Base-by-base conservation (phyloP, 2,888 invertebrate species). In the Cyaniris semiargus region DNA sequence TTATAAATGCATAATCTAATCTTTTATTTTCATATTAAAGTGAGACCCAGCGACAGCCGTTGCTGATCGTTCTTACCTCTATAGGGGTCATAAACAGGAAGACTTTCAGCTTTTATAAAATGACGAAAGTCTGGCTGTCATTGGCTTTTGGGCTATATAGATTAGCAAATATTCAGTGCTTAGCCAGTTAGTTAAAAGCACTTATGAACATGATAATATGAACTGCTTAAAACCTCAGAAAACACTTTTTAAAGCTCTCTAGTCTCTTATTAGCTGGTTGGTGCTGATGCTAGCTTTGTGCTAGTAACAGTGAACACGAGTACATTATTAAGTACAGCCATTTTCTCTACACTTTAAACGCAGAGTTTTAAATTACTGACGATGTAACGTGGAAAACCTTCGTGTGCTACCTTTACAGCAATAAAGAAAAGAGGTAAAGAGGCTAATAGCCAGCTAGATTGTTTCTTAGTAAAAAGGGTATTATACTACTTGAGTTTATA, bases 281-380 rank as follows among this genome's bases (percentile, higher is more conserved):
- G n/a, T 27, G 60, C 23, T 66, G 5, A 27, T 66, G 60, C 3
- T 4, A 3, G 4, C 23, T 66, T 10, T 8, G 23, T 21, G 27
- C 60, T 66, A 66, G 66, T 27, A 13, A 15, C 60, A 18, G 2
- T 18, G 15, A 66, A 66, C 18, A 66, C 66, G 60, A 60, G 60
- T 23, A 66, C 66, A 31, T 66, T 6, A 66, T 66, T 66, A 66
- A 66, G 66, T 66, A 15, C 66, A 31, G 66, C 27, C 66, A 66
- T 66, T 66, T 66, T 66, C 66, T 66, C 23, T 3, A 66, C 66
- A 66, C 60, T 60, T 60, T 60, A 60, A 23, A 60, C 60, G 60
- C 15, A 23, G 58, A 58, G 58, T 58, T 58, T 58, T 23, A 60
- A 23, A 23, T 60, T 60, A 60, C 66, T 31, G 27, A 18, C 1